Evolutionary conservation across 2,888 invertebrate species (phyloP), one percentile per base, ranked within the genome.

Genomic region (Gordius sp.): DNA sequence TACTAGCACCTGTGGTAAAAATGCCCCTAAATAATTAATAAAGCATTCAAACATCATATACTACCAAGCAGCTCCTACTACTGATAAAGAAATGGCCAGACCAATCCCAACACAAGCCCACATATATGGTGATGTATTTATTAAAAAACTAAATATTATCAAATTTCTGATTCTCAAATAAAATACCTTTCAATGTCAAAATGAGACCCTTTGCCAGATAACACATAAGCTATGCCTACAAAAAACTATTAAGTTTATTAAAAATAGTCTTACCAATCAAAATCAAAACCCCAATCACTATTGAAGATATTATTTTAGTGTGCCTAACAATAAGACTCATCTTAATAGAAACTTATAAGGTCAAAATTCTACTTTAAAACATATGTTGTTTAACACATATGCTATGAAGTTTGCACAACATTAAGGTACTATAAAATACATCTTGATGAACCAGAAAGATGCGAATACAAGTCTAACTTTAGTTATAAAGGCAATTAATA

Each of bases 101-200:
- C 85, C 86, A 64, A 91, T 82, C 16, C 97, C 97, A 64, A 87
- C 71, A 59, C 80, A 78, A 41, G 81, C 83, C 93, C 93, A 97
- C 82, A 97, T 82, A 69, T 84, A 84, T 0, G 97, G 93, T 20
- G 86, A 83, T 13, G 83, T 80, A 61, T 79, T 77, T 65, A 77
- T 76, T 63, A 93, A 73, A 73, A 89, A 85, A 81, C 78, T 33
- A 13, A 13, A 13, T 13, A 33, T 33, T 13, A 78, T 62, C 57
- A 60, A 64, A 63, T 57, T 52, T 25, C 33, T n/a, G 4, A 23
- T 13, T 13, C n/a, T 33, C n/a, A n/a, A 33, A 13, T 8, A 13
- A 33, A 33, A 13, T 33, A 33, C 39, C 47, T 23, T n/a, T 8
- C 47, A 47, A 47, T 47, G 25, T 55, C 55, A 55, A 55, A 55